Evolutionary conservation across 2,888 invertebrate species (phyloP), one percentile per base, ranked within the genome.

Genomic region (Diaperis boleti): DNA sequence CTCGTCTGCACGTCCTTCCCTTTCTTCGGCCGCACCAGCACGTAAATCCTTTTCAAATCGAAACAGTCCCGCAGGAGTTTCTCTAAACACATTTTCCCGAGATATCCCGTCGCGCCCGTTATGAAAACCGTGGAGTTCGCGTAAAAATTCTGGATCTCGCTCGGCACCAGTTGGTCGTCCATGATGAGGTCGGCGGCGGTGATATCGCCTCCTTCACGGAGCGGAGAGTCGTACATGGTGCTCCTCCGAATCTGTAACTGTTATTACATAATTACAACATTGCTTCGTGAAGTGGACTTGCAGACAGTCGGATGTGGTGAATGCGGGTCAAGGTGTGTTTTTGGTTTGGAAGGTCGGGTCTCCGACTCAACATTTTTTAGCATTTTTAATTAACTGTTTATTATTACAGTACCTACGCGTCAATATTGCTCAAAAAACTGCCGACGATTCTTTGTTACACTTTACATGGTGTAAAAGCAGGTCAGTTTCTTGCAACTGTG

Each of bases 171-270:
- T n/a, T n/a, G n/a, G n/a, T 72, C 70, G 1, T 69, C 69, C 15
- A 83, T 78, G 15, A 82, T 75, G 83, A 85, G 84, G 64, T 85
- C 81, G 54, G 77, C 73, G 37, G 81, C 83, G 0, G 83, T 83
- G 5, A 85, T 84, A 67, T 85, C 85, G 0, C 80, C 81, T 0
- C 84, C 84, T 66, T 85, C 81, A 66, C 82, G 81, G 41, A 72
- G 73, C 26, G 62, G 57, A 8, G 49, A 59, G 22, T 69, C 67
- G 29, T 59, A 42, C 54, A 54, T 54, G 11, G 47, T 49, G 7
- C 18, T 1, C 3, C 5, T 11, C 45, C 26, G 45, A 20, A 20
- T 4, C 20, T 4, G 6, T 3, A 20, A 20, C n/a, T n/a, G 20
- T 20, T 20, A 6, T 20, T 20, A n/a, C n/a, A n/a, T n/a, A n/a